A percentile compares a stretch with the other conserved stretches of the same genome.
Conservation (phyloP, 2,113 vertebrate species). For the Pedionomus torquatus region DNA sequence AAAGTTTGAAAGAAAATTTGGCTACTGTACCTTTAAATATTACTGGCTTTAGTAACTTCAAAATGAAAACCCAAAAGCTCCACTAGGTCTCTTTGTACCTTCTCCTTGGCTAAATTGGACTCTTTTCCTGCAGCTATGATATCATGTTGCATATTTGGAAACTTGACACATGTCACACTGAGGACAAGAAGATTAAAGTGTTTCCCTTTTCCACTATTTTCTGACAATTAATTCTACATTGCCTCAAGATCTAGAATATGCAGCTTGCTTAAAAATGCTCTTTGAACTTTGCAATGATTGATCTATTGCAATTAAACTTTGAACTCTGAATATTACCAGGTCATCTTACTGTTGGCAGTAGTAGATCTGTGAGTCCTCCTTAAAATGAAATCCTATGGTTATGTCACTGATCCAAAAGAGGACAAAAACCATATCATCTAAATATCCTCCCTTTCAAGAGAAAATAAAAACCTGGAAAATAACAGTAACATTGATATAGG, state of each 20-base stretch:
- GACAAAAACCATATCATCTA: not conserved
- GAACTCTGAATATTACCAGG: slow-evolving; percentile 41
- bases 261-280: slow-evolving; percentile 11
- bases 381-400: not conserved
- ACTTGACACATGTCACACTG: slow-evolving; percentile 35
- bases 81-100: not conserved
- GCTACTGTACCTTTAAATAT: not conserved
- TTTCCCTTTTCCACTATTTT: slow-evolving; percentile 44
- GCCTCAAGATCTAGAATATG: slow-evolving; percentile 33
- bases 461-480: not conserved
- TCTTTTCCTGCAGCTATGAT: not conserved
- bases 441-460: not conserved
- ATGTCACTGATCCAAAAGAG: not conserved
- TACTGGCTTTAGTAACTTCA: not conserved
- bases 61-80: not conserved
- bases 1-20: not conserved
- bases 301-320: slow-evolving; percentile 63
- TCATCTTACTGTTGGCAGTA: slow-evolving; percentile 26
- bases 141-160: not conserved
- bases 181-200: slow-evolving; percentile 44
- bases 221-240: slow-evolving; percentile 48
- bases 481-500: not conserved
- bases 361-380: not conserved
- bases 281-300: slow-evolving; percentile 61
- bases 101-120: not conserved